phyloP scores from a whole-genome alignment of 2,113 vertebrate genomes.

The Antidorcas marsupialis region DNA sequence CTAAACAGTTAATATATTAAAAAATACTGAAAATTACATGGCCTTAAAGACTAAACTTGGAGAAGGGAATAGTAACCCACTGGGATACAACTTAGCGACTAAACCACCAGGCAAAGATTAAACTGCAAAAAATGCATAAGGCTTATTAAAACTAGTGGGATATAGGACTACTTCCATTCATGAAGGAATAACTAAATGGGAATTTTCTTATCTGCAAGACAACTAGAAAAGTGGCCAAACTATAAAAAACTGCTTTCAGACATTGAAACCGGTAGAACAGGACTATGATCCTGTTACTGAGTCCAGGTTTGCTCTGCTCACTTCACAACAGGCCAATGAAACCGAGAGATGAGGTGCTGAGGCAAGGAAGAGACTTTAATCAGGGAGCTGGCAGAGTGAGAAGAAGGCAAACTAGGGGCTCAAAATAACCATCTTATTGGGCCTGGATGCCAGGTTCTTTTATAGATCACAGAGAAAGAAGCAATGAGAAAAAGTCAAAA shows the following conservation, averaged over 20 bases:
- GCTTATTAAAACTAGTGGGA: neutral
- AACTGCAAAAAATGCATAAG: neutral
- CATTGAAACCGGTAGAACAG: neutral
- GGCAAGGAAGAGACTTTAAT: neutral
- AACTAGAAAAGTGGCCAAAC: neutral
- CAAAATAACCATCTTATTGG: neutral
- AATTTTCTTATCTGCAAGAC: neutral
- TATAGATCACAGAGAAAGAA: neutral
- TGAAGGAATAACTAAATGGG: neutral
- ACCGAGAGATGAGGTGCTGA: neutral
- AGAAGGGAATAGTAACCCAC: neutral
- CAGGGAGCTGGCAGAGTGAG: rapidly evolving
- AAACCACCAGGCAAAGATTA: neutral
- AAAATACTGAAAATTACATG: neutral
- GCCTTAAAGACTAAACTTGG: neutral
- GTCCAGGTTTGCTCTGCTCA: rapidly evolving
- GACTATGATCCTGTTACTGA: neutral
- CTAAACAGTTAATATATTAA: neutral
- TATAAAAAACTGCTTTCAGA: neutral
- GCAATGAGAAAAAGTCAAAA: neutral
- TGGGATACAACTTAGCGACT: neutral
- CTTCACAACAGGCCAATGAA: neutral
- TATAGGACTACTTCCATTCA: neutral
- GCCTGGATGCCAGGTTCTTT: neutral
- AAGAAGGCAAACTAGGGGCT: neutral